Conservation (phyloP, 1,140 invertebrate species). For the honey bee (Apis mellifera) region Amel_HAv3.1 CM009943.2:8008001-8008500, state of each 20-base stretch:
- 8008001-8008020: constrained; percentile 17
- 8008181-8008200: constrained; percentile 36
- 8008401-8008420: constrained; percentile 68
- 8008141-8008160: constrained; percentile 68
- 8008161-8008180: constrained; percentile 43
- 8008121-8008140: constrained; percentile 77
- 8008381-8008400: constrained; percentile 78
- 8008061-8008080: constrained; percentile 82
- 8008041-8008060: constrained; percentile 78
- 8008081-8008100: constrained; percentile 61
- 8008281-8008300: neutral
- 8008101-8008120: constrained; percentile 62
- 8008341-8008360: neutral
- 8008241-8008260: neutral
- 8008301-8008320: neutral
- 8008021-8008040: constrained; percentile 4
- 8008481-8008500: constrained; percentile 62
- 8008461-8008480: constrained; percentile 61
- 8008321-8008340: neutral
- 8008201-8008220: too few relatives aligned
- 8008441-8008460: constrained; percentile 63
- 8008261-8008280: constrained; percentile 10
- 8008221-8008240: constrained; percentile 24
- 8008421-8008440: constrained; percentile 64
- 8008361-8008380: constrained; percentile 66